phyloP scores from a whole-genome alignment of 2,113 vertebrate genomes.

The Mesocricetus auratus region DNA sequence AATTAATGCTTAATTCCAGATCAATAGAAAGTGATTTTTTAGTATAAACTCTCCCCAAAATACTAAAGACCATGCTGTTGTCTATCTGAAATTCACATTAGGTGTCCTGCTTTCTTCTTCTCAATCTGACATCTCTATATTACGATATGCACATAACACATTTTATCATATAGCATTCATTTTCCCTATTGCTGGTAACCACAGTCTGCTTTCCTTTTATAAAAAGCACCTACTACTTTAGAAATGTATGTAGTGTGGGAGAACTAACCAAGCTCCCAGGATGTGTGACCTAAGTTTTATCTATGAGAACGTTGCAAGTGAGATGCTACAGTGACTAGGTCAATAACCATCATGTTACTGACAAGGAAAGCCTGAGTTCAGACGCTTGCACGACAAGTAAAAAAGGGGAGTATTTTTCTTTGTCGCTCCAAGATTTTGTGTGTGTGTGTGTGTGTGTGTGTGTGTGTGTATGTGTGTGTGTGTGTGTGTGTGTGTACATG shows the following conservation, averaged over 20 bases:
- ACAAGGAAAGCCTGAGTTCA: neutral
- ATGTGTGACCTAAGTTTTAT: neutral
- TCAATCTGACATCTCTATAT: neutral
- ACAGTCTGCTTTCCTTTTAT: neutral
- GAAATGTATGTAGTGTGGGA: neutral
- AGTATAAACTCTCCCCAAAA: neutral
- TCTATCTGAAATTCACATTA: conserved; percentile 23
- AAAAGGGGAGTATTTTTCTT: neutral
- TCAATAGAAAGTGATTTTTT: conserved; percentile 16
- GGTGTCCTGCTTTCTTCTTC: neutral
- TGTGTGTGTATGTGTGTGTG: neutral
- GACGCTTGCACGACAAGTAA: neutral
- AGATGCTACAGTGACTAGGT: no score
- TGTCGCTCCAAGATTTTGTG: neutral
- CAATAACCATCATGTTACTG: neutral
- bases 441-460: neutral
- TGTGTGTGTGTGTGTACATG: neutral
- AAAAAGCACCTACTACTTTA: neutral
- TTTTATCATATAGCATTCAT: neutral
- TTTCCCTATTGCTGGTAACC: neutral
- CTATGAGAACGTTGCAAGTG: neutral
- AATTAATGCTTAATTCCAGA: conserved; percentile 29
- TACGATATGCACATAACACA: no score
- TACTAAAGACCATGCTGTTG: neutral
- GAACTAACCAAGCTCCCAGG: neutral